These are phyloP conservation scores for Drosophila falleni DNA, from an alignment of 2,888 invertebrate genomes.

Conservation along the genomic window DNA sequence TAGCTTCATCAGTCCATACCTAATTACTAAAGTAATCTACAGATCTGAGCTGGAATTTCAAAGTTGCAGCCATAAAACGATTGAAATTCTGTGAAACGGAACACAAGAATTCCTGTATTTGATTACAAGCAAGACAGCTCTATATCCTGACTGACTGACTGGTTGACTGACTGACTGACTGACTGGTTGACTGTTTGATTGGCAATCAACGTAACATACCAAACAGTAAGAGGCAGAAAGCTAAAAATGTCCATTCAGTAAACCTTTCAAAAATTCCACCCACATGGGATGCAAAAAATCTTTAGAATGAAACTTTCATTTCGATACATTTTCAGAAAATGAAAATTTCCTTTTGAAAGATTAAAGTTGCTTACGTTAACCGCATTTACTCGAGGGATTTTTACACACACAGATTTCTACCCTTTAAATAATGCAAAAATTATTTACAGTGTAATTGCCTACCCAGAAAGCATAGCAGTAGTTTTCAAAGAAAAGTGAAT, in stretches of 20 bases:
- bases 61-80: constrained; percentile 1
- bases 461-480: background rate
- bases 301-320: constrained; percentile 3
- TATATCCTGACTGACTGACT: background rate
- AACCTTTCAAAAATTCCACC: background rate
- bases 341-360: background rate
- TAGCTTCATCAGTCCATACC: constrained; percentile 22
- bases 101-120: background rate
- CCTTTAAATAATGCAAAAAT: constrained; percentile 6
- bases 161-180: background rate
- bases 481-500: background rate
- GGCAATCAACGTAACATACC: constrained; percentile 14
- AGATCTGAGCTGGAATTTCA: constrained; percentile 14
- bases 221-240: background rate
- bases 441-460: background rate
- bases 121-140: background rate
- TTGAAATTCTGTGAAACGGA: background rate
- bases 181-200: constrained; percentile 9
- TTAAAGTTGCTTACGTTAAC: background rate
- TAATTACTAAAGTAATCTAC: constrained; percentile 31
- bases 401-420: background rate
- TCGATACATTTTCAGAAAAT: background rate
- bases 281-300: background rate
- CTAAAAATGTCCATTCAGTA: background rate
- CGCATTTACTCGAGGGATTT: constrained; percentile 1